These are phyloP conservation scores for Eugnorisma glareosa DNA, from an alignment of 2,888 invertebrate species.

Conservation along the genomic window DNA sequence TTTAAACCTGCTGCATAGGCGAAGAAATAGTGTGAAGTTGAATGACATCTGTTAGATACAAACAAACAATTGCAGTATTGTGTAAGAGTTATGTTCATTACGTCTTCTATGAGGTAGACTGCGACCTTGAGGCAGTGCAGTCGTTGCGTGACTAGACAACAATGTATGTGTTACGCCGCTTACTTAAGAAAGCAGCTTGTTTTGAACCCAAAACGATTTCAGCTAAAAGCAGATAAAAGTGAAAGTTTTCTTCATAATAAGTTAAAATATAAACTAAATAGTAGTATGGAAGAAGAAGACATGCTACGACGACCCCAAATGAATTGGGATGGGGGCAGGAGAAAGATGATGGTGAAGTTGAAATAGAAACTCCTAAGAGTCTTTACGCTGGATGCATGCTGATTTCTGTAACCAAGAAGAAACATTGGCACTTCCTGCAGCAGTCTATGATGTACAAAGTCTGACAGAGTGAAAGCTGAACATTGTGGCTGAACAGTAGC, in stretches of 20 bases:
- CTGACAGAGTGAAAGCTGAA: background rate
- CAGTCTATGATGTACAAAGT: background rate
- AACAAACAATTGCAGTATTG: slow-evolving; percentile 12
- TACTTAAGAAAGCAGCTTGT: background rate
- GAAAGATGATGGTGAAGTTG: no score
- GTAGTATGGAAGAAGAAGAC: no score
- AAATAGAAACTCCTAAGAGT: background rate
- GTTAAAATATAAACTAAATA: background rate
- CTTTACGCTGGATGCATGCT: background rate
- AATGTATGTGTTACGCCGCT: background rate
- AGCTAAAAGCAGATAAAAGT: background rate
- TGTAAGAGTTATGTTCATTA: slow-evolving; percentile 9
- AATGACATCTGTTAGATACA: background rate
- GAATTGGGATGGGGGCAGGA: no score
- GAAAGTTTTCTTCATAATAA: background rate
- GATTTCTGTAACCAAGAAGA: background rate
- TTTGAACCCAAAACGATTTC: background rate
- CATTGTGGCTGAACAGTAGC: no score
- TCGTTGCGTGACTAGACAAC: slow-evolving; percentile 4
- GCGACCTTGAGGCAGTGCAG: slow-evolving; percentile 22
- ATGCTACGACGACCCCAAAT: no score
- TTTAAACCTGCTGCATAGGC: background rate
- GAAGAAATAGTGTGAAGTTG: slow-evolving; percentile 6
- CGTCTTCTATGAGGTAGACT: slow-evolving; percentile 4
- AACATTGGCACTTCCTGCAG: background rate